Conservation (phyloP, 2,797 vertebrate genomes). For the Chelidonichthys spinosus region DNA sequence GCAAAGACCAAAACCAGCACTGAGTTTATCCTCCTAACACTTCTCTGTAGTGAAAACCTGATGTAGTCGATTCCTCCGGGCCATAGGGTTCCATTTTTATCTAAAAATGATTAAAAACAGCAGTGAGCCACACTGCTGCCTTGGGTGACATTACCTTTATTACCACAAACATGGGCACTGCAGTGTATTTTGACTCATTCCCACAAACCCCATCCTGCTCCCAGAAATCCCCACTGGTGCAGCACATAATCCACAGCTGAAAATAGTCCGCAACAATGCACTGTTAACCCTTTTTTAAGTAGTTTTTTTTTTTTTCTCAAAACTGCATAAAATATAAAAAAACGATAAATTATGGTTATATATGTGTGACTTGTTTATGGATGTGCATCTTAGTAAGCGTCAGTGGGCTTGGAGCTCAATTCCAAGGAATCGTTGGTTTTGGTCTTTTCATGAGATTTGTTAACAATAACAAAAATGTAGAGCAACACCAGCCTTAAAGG, state of each 20-base stretch:
- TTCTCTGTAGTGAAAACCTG: neutral
- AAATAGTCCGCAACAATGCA: neutral
- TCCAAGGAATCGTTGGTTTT: neutral
- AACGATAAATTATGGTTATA: no score
- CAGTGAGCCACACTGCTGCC: neutral
- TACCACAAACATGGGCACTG: neutral
- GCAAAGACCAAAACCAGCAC: conserved; percentile 5
- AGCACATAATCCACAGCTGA: neutral
- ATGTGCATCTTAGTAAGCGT: neutral
- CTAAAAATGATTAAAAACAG: no score
- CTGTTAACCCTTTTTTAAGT: neutral
- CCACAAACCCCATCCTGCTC: neutral
- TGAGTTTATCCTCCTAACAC: neutral
- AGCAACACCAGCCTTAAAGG: no score
- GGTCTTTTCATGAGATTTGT: no score
- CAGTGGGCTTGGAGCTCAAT: neutral
- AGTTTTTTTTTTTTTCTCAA: neutral
- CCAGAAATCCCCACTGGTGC: neutral
- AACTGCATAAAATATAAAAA: neutral
- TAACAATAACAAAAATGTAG: no score
- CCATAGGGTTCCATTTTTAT: neutral
- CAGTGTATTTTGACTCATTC: conserved; percentile 1
- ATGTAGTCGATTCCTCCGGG: neutral
- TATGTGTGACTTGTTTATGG: neutral
- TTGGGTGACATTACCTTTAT: neutral